A percentile compares a stretch with the other conserved stretches of the same genome.
phyloP scores from a whole-genome alignment of 2,888 invertebrate genomes.

The Pristionchus arcanus region DNA sequence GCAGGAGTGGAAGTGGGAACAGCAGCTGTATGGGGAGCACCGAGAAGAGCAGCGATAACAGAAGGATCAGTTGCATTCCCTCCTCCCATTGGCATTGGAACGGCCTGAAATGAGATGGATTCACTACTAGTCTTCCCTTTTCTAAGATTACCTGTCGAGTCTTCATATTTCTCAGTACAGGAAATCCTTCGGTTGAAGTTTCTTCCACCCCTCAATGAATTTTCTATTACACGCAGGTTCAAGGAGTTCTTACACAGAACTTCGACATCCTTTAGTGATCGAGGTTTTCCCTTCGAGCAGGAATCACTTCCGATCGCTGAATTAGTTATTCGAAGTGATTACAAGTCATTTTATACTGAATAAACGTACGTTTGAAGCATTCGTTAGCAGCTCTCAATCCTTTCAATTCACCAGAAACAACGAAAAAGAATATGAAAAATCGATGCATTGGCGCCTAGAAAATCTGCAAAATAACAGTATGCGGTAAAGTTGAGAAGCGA shows the following conservation, averaged over 20 bases:
- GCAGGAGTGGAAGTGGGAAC: background rate
- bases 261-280: constrained; percentile 30
- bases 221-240: background rate
- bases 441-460: constrained; percentile 32
- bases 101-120: background rate
- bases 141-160: constrained; percentile 20
- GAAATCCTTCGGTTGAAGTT: constrained; percentile 34
- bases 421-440: constrained; percentile 29
- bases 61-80: constrained; percentile 31
- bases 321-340: background rate
- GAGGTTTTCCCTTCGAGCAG: constrained; percentile 45
- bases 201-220: constrained; percentile 44
- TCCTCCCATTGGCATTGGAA: constrained; percentile 30
- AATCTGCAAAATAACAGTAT: background rate
- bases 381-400: constrained; percentile 1
- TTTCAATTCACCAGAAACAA: background rate
- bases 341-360: background rate
- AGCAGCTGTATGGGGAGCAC: constrained; percentile 37
- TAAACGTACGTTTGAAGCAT: constrained; percentile 44
- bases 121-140: background rate
- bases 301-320: constrained; percentile 23
- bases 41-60: constrained; percentile 43
- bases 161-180: constrained; percentile 50
- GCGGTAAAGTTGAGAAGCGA: background rate
- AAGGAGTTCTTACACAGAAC: constrained; percentile 26